A percentile compares a stretch with the other conserved stretches of the same genome.
Evolutionary conservation across 1,140 invertebrate genomes (phyloP).

Genomic region (Dufourea novaeangliae): DNA sequence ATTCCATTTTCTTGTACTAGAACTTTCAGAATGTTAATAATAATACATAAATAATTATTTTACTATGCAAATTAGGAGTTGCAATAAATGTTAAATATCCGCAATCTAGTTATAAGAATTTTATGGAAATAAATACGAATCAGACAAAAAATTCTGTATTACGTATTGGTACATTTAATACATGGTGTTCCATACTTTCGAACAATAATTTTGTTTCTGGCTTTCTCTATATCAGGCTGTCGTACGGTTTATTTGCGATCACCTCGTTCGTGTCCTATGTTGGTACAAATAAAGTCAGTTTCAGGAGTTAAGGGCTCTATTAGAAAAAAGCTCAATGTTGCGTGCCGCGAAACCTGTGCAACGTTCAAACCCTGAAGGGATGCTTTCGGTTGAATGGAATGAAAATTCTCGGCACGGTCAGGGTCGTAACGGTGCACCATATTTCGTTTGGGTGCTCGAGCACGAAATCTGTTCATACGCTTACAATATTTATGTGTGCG

Average conservation of each 20-base stretch:
- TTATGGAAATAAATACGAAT: no score
- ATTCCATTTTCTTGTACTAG: no score
- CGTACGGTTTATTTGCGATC: background rate
- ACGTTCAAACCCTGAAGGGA: background rate
- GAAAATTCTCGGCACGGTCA: slow-evolving; percentile 34
- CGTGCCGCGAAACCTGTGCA: background rate
- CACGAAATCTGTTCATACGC: slow-evolving; percentile 45
- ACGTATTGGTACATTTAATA: no score
- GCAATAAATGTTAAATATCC: no score
- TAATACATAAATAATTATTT: no score
- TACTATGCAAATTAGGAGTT: no score
- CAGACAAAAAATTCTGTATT: no score
- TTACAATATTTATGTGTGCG: slow-evolving; percentile 35
- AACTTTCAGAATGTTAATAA: no score
- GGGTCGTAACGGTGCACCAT: slow-evolving; percentile 18
- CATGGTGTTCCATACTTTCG: no score
- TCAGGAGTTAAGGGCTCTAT: background rate
- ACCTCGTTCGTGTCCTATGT: background rate
- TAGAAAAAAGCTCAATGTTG: slow-evolving; percentile 21
- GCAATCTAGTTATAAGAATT: no score
- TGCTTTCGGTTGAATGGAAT: slow-evolving; percentile 18
- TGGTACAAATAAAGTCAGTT: slow-evolving; percentile 13
- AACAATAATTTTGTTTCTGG: no score
- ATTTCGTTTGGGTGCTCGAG: slow-evolving; percentile 40
- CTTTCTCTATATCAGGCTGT: background rate